Evolutionary conservation across 2,888 invertebrate genomes (phyloP).

Genomic region (Andrena marginata): DNA sequence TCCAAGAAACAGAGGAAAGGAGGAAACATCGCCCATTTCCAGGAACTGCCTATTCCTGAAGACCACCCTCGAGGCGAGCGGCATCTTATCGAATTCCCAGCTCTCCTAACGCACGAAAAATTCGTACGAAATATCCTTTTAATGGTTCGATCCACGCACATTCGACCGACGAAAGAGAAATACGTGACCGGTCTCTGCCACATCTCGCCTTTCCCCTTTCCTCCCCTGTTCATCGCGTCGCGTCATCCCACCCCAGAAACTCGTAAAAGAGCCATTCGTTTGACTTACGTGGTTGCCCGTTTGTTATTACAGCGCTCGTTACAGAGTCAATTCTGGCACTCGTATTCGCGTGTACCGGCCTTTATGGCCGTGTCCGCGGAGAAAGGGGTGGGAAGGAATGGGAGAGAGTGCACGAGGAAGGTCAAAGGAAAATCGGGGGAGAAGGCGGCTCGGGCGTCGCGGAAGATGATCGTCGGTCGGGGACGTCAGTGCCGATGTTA

Average conservation of each 20-base stretch:
- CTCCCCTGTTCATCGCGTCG: neutral
- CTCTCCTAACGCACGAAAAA: constrained; percentile 61
- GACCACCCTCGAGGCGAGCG: neutral
- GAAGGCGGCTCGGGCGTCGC: constrained; percentile 6
- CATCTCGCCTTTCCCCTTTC: constrained; percentile 25
- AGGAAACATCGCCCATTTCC: neutral
- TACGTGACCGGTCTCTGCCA: constrained; percentile 55
- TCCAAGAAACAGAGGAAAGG: neutral
- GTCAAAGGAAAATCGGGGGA: neutral
- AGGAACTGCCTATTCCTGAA: neutral
- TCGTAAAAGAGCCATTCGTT: constrained; percentile 80
- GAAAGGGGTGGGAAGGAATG: neutral
- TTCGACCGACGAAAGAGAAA: constrained; percentile 38
- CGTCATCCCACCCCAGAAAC: constrained; percentile 58
- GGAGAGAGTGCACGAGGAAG: neutral
- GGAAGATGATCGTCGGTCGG: constrained; percentile 25
- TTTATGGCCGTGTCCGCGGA: constrained; percentile 62
- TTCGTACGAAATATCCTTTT: constrained; percentile 64
- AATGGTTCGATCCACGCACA: constrained; percentile 63
- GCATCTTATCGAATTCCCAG: constrained; percentile 45
- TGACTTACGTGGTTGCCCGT: constrained; percentile 78
- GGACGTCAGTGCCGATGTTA: constrained; percentile 40
- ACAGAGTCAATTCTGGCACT: constrained; percentile 74
- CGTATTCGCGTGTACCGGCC: constrained; percentile 64
- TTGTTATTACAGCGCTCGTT: constrained; percentile 79